Evolutionary conservation across 2,797 vertebrate species (phyloP).

Genomic region (Loriculus beryllinus): DNA sequence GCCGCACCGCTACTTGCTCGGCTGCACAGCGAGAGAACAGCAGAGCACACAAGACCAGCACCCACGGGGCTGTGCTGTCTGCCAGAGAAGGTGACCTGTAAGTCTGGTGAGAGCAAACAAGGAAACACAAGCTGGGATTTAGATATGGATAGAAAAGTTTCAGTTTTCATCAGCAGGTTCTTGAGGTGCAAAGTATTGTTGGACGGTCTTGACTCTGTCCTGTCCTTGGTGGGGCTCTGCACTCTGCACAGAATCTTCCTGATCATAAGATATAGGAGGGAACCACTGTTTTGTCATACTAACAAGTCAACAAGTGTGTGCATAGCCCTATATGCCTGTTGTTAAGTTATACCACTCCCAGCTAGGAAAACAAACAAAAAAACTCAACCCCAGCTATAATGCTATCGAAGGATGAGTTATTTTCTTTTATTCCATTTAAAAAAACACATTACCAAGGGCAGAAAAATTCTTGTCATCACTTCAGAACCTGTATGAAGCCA

Average conservation of each 20-base stretch:
- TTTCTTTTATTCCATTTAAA: neutral
- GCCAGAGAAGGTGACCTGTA: accelerated
- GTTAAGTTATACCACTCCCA: neutral
- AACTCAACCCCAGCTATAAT: neutral
- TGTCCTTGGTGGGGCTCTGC: neutral
- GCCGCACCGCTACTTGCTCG: neutral
- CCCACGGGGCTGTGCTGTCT: accelerated
- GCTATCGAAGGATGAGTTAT: neutral
- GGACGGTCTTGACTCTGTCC: neutral
- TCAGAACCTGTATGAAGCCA: neutral
- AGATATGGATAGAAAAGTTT: neutral
- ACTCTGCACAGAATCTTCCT: neutral
- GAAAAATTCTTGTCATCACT: neutral
- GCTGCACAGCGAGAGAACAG: conserved; percentile 14
- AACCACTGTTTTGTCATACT: neutral
- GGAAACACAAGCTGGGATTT: neutral
- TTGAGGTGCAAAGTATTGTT: neutral
- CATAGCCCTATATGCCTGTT: neutral
- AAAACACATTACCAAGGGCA: neutral
- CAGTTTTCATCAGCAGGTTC: neutral
- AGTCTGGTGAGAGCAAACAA: neutral
- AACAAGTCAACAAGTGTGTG: neutral
- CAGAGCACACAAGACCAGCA: accelerated
- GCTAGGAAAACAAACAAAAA: neutral
- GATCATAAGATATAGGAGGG: neutral